A percentile compares a stretch with the other conserved stretches of the same genome.
Evolutionary conservation across 2,113 vertebrate species (phyloP).

Genomic region (Solenodon paradoxus): DNA sequence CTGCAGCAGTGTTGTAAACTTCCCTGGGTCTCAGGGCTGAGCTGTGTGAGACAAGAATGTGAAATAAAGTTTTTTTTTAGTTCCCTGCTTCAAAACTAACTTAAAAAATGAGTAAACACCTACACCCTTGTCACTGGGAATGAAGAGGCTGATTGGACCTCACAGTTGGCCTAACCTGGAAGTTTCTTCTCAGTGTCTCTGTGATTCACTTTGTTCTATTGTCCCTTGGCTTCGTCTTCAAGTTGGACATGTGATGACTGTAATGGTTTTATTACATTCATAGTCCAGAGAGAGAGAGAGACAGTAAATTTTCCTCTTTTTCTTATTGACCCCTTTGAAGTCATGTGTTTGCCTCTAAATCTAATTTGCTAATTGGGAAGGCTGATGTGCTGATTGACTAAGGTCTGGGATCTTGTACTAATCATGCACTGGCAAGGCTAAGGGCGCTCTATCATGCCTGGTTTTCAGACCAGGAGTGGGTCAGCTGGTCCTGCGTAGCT

Average conservation of each 20-base stretch:
- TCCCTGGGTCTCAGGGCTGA: too few relatives aligned
- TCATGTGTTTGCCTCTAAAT: background rate
- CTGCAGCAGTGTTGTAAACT: too few relatives aligned
- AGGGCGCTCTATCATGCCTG: fast-evolving
- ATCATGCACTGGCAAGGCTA: background rate
- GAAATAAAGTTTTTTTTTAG: too few relatives aligned
- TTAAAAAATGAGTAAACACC: background rate
- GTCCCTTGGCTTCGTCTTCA: background rate
- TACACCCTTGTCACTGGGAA: background rate
- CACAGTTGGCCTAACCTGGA: background rate
- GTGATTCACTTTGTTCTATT: background rate
- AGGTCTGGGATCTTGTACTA: background rate
- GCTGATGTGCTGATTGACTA: background rate
- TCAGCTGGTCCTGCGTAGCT: background rate
- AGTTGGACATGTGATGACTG: fast-evolving
- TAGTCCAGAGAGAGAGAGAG: too few relatives aligned
- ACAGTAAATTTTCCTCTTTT: background rate
- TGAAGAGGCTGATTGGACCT: background rate
- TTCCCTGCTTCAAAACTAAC: too few relatives aligned
- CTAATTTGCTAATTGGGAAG: background rate
- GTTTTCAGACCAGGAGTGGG: background rate
- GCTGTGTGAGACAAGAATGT: too few relatives aligned
- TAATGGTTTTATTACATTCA: background rate
- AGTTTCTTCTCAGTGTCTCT: background rate
- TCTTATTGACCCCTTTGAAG: background rate